phyloP scores from a whole-genome alignment of 92 coral and sea anemone species.

The Muricea muricata region DNA sequence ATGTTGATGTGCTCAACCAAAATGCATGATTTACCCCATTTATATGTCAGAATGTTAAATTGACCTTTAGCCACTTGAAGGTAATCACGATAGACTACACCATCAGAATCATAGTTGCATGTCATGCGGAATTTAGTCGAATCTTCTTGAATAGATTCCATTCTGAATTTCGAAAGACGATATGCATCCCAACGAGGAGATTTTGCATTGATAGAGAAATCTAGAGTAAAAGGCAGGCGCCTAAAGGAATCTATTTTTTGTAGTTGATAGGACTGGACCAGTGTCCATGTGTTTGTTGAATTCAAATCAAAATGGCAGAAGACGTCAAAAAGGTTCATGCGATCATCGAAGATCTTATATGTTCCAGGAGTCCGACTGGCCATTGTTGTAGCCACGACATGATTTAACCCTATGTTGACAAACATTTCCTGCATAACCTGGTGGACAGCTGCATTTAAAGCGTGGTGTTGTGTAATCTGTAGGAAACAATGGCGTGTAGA shows the following conservation, averaged over 20 bases:
- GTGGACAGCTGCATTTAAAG: too few relatives aligned
- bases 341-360: constrained; percentile 39
- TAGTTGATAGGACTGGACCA: constrained; percentile 53
- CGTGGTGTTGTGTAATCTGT: too few relatives aligned
- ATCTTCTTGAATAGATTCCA: constrained; percentile 54
- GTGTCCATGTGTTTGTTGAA: constrained; percentile 55
- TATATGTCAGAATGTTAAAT: constrained; percentile 49
- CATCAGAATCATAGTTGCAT: constrained; percentile 52
- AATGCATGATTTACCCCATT: too few relatives aligned
- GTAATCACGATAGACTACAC: constrained; percentile 53
- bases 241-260: not conserved
- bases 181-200: constrained; percentile 61
- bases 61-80: constrained; percentile 28
- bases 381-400: constrained; percentile 29
- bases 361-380: constrained; percentile 34
- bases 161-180: constrained; percentile 68
- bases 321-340: constrained; percentile 34
- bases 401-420: too few relatives aligned
- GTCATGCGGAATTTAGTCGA: constrained; percentile 64
- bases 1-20: not conserved
- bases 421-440: constrained; percentile 16
- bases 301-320: constrained; percentile 57
- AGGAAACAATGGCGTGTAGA: too few relatives aligned
- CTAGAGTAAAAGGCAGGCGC: constrained; percentile 22
- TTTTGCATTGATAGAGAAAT: constrained; percentile 33